Conservation (phyloP, 53 echinoderm and acorn worm species). For the Astropecten irregularis region DNA sequence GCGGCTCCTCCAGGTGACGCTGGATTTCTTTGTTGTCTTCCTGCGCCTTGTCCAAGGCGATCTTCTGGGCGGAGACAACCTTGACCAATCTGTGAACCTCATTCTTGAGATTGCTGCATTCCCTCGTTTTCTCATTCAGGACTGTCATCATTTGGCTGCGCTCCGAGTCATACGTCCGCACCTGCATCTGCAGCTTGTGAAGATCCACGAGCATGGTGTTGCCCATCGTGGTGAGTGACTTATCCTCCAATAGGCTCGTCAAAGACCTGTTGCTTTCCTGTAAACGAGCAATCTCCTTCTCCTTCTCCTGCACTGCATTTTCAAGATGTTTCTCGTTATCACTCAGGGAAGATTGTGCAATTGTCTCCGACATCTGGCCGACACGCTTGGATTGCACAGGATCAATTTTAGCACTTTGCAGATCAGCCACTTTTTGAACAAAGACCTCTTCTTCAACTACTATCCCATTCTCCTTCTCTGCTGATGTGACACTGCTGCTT, state of each 20-base stretch:
- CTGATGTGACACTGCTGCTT: constrained; percentile 33
- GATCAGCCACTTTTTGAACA: constrained; percentile 13
- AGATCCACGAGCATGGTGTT: constrained; percentile 84
- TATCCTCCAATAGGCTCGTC: constrained; percentile 73
- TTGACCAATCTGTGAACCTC: constrained; percentile 90
- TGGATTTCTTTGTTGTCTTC: constrained; percentile 83
- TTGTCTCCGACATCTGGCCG: constrained; percentile 39
- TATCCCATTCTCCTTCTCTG: constrained; percentile 35
- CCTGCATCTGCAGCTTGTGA: constrained; percentile 89
- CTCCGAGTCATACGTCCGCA: constrained; percentile 85
- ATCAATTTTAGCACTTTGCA: constrained; percentile 27
- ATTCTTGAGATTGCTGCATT: constrained; percentile 95
- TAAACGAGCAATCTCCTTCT: constrained; percentile 72
- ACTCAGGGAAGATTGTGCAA: constrained; percentile 72
- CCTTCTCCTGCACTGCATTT: constrained; percentile 82
- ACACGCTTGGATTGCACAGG: constrained; percentile 44
- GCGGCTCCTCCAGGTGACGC: constrained; percentile 62
- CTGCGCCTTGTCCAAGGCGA: constrained; percentile 87
- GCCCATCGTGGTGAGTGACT: constrained; percentile 69
- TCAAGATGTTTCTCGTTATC: constrained; percentile 93
- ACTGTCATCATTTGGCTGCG: constrained; percentile 96
- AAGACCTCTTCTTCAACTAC: constrained; percentile 19
- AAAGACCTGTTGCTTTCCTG: constrained; percentile 76
- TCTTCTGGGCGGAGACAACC: constrained; percentile 81
- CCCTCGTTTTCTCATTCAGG: constrained; percentile 94